A percentile compares a stretch with the other conserved stretches of the same genome.
Evolutionary conservation across 92 coral and sea anemone genomes (phyloP).

Genomic region (Phymanthus crucifer): DNA sequence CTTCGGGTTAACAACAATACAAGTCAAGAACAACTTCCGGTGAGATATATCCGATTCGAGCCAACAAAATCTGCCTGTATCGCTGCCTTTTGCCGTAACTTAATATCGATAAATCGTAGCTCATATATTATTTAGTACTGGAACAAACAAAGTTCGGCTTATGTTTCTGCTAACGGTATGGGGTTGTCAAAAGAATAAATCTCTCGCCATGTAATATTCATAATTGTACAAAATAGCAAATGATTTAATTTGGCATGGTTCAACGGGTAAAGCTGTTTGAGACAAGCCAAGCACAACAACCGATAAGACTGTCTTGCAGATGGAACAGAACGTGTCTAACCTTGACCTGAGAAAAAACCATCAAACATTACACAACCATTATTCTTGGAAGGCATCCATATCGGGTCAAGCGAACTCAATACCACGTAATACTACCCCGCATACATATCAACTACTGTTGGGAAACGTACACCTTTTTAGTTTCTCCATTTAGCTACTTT

Average conservation of each 20-base stretch:
- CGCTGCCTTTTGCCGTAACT: background rate
- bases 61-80: background rate
- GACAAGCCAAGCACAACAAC: background rate
- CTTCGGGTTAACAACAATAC: background rate
- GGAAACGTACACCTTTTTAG: background rate
- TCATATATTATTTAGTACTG: background rate
- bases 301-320: background rate
- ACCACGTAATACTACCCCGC: background rate
- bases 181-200: background rate
- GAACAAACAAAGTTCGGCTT: background rate
- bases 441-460: background rate
- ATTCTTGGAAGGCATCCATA: background rate
- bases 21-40: background rate
- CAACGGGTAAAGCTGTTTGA: no score
- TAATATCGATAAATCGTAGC: background rate
- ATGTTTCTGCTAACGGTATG: background rate
- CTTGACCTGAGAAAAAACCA: constrained; percentile 16
- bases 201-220: background rate
- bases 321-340: constrained; percentile 17
- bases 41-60: background rate
- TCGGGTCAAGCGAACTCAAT: background rate
- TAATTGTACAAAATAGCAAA: background rate
- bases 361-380: background rate
- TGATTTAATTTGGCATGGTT: no score
- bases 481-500: background rate